Percentiles rank a stretch among this genome's conserved stretches.
These are phyloP conservation scores for Crotophaga sulcirostris DNA, from an alignment of 2,113 vertebrate genomes.

Conservation along the genomic window DNA sequence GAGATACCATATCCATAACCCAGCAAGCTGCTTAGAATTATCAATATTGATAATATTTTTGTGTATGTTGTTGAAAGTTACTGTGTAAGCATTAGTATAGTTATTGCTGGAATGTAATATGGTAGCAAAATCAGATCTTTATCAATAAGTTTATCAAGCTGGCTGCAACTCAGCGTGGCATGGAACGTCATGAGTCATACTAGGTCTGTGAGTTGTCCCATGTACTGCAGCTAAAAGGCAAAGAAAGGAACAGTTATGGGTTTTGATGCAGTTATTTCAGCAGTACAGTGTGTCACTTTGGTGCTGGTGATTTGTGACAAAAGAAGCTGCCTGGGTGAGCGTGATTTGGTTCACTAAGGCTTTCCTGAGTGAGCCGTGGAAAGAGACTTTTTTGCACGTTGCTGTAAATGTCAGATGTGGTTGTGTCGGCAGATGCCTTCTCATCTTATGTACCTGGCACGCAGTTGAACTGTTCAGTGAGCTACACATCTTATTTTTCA, in stretches of 20 bases:
- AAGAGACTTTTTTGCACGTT: not conserved
- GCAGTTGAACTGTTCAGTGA: not conserved
- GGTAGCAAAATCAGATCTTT: not conserved
- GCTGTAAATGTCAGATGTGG: not conserved
- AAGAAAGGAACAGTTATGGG: not conserved
- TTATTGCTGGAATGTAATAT: not conserved
- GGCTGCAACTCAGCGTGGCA: not conserved
- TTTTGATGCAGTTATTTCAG: not conserved
- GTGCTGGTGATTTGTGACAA: not conserved
- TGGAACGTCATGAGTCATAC: fast-evolving
- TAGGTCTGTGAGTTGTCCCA: not conserved
- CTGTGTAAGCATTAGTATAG: not conserved
- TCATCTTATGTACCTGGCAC: not conserved
- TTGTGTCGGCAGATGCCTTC: not conserved
- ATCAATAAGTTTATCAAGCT: not conserved
- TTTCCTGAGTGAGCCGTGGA: not conserved
- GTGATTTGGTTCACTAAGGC: not conserved
- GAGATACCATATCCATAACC: not conserved
- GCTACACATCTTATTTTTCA: not conserved
- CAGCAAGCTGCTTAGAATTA: not conserved
- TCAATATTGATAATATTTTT: not conserved
- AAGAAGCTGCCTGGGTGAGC: not conserved
- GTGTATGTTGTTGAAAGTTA: not conserved
- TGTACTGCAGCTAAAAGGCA: not conserved
- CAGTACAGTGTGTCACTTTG: not conserved